Conservation (phyloP, 2,113 vertebrate species). For the Vulpes lagopus region DNA sequence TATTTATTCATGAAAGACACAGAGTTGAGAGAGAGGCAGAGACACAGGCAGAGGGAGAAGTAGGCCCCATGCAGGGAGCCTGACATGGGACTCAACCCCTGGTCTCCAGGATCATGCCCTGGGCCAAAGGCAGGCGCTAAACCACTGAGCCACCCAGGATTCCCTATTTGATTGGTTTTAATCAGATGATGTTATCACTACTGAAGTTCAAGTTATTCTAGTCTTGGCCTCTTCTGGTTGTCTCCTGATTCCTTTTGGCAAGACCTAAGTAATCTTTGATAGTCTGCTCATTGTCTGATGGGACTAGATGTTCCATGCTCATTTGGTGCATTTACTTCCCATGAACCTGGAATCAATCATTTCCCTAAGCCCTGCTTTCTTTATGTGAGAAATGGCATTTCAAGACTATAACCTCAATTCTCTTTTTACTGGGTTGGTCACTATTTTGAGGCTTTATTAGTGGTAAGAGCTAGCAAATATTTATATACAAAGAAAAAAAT, state of each 20-base stretch:
- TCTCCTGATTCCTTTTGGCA: neutral
- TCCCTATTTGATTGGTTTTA: neutral
- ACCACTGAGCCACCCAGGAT: too few species aligned
- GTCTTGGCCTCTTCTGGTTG: neutral
- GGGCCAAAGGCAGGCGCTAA: too few species aligned
- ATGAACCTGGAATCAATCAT: neutral
- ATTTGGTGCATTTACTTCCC: neutral
- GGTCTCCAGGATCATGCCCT: too few species aligned
- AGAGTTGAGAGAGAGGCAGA: too few species aligned
- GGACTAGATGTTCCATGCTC: neutral
- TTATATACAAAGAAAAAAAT: neutral
- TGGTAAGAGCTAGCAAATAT: neutral
- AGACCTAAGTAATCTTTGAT: neutral
- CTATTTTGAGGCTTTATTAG: neutral
- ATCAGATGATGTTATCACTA: neutral
- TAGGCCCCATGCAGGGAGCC: too few species aligned
- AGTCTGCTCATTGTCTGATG: neutral
- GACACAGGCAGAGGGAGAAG: too few species aligned
- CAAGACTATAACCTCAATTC: neutral
- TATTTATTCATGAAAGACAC: too few species aligned
- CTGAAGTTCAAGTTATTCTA: neutral
- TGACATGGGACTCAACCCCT: too few species aligned
- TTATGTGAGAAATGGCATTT: neutral
- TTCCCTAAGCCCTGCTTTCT: neutral
- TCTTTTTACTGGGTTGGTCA: neutral